Evolutionary conservation across 2,797 vertebrate genomes (phyloP).

Genomic region (Enteromius afrohamiltoni): DNA sequence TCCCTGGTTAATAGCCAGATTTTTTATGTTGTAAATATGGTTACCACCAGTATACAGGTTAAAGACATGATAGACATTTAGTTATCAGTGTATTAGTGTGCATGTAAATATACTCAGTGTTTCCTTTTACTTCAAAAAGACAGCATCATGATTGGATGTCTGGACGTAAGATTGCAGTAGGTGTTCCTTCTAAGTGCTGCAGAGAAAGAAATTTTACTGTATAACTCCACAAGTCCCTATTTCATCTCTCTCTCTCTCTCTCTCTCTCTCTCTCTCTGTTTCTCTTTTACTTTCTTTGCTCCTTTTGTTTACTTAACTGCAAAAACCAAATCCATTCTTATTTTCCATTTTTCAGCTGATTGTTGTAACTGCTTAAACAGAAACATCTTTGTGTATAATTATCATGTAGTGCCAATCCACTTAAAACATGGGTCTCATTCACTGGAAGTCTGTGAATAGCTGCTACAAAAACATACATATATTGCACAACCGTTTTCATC

Average conservation of each 20-base stretch:
- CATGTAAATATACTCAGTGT: not conserved
- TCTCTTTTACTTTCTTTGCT: not conserved
- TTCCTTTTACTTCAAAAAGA: not conserved
- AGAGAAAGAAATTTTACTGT: slow-evolving; percentile 23
- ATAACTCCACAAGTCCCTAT: slow-evolving; percentile 1
- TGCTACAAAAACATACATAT: not conserved
- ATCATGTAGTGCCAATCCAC: not conserved
- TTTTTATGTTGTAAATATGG: not conserved
- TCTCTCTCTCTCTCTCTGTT: not conserved
- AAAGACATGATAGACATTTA: not conserved
- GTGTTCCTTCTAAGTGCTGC: not conserved
- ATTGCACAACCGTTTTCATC: not conserved
- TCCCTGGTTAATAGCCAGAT: not conserved
- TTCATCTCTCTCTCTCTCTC: not conserved
- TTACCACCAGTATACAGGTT: not conserved
- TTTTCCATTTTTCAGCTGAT: not conserved
- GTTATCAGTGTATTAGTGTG: not conserved
- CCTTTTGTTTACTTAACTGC: not conserved
- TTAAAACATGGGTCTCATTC: not conserved
- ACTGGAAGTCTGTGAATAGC: not conserved
- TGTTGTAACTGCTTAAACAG: not conserved
- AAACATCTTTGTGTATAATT: not conserved
- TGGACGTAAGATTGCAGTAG: slow-evolving; percentile 2
- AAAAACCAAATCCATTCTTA: not conserved
- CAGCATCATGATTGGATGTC: slow-evolving; percentile 4